These are phyloP conservation scores for Pitangus sulphuratus DNA, from an alignment of 2,797 vertebrate species.

Conservation along the genomic window DNA sequence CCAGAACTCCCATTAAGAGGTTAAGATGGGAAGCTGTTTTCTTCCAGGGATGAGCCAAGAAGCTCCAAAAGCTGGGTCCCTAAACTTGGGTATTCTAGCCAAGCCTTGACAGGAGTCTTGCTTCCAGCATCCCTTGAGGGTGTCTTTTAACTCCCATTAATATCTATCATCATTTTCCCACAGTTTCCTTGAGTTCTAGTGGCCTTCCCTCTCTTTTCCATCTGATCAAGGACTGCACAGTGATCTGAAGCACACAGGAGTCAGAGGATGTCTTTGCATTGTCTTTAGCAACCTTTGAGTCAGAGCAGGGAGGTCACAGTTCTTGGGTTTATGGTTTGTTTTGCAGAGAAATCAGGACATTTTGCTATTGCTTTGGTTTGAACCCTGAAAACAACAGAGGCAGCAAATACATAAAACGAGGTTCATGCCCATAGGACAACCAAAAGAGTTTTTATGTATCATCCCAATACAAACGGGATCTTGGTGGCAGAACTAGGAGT, in stretches of 20 bases:
- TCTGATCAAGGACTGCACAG: not conserved
- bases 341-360: not conserved
- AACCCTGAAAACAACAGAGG: not conserved
- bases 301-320: not conserved
- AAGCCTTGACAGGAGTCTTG: not conserved
- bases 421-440: not conserved
- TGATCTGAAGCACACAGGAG: not conserved
- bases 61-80: not conserved
- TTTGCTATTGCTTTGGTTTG: not conserved
- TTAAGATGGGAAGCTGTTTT: not conserved
- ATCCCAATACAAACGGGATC: not conserved
- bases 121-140: not conserved
- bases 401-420: not conserved
- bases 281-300: not conserved
- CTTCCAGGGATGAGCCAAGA: not conserved
- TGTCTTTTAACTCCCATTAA: not conserved
- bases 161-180: not conserved
- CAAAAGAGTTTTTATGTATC: not conserved
- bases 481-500: not conserved
- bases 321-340: not conserved
- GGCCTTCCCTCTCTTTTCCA: not conserved
- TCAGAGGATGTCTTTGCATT: not conserved
- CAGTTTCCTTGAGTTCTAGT: not conserved
- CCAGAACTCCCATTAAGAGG: not conserved
- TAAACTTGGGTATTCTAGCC: not conserved